Conservation (phyloP, 2,797 vertebrate species). For the Clarias laeviceps region DNA sequence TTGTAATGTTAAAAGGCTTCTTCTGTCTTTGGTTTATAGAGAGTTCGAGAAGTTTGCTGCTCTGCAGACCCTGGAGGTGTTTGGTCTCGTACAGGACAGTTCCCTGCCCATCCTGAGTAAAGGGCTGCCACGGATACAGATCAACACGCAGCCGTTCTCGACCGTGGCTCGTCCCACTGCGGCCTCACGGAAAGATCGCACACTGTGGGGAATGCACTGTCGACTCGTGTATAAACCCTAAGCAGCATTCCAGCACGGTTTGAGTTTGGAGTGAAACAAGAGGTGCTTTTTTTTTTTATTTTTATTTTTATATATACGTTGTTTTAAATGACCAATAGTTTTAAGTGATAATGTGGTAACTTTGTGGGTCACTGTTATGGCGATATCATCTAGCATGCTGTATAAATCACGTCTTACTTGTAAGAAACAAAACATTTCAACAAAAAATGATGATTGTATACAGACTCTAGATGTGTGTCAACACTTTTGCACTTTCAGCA, state of each 20-base stretch:
- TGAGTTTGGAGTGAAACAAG: background rate
- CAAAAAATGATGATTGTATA: background rate
- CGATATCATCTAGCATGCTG: background rate
- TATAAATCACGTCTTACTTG: background rate
- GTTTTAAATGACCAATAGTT: slow-evolving; percentile 1
- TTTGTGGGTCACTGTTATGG: background rate
- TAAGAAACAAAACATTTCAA: background rate
- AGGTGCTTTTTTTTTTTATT: slow-evolving; percentile 14
- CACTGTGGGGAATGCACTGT: slow-evolving; percentile 86
- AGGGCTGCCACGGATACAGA: slow-evolving; percentile 76
- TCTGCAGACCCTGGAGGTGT: slow-evolving; percentile 85
- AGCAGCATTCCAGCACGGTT: background rate
- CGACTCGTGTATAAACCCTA: slow-evolving; percentile 68
- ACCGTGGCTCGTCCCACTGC: slow-evolving; percentile 82
- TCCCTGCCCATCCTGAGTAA: slow-evolving; percentile 80
- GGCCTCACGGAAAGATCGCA: slow-evolving; percentile 63
- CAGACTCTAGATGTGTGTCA: background rate
- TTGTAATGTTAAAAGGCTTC: background rate
- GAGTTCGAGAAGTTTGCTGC: slow-evolving; percentile 78
- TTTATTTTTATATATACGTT: background rate
- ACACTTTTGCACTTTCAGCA: slow-evolving; percentile 2
- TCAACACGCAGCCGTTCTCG: slow-evolving; percentile 86
- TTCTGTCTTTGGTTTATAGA: slow-evolving; percentile 63
- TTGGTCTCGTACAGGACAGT: slow-evolving; percentile 82
- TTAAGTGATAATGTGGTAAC: slow-evolving; percentile 4